A percentile compares a stretch with the other conserved stretches of the same genome.
Conservation (phyloP, 37 sponge, comb jelly and placozoan genomes). For the Agelas oroides region DNA sequence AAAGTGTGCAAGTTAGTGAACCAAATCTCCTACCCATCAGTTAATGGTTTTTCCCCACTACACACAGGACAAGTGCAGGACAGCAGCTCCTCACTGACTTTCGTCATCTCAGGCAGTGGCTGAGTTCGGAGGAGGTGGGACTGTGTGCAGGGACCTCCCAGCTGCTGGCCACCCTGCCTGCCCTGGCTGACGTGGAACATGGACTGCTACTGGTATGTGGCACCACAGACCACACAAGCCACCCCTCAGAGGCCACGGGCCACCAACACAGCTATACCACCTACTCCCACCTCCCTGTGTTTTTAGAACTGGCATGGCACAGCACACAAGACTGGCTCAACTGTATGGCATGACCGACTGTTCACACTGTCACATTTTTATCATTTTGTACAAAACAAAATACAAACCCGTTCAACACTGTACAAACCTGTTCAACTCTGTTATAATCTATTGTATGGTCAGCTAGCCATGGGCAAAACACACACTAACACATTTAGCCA, state of each 20-base stretch:
- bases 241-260: background rate
- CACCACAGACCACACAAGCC: background rate
- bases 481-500: too few relatives aligned
- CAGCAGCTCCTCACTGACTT: conserved; percentile 42
- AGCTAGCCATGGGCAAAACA: too few relatives aligned
- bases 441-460: too few relatives aligned
- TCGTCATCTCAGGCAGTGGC: conserved; percentile 34
- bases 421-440: too few relatives aligned
- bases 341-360: background rate
- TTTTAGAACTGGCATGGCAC: conserved; percentile 10
- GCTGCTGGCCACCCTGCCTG: conserved; percentile 21
- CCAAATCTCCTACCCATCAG: background rate
- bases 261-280: background rate
- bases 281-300: conserved; percentile 8
- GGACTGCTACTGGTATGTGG: conserved; percentile 44
- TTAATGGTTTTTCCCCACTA: background rate
- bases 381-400: too few relatives aligned
- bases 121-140: background rate
- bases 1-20: background rate
- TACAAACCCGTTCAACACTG: too few relatives aligned
- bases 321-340: conserved; percentile 15
- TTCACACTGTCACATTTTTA: background rate
- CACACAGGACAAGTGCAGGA: conserved; percentile 25
- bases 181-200: conserved; percentile 33
- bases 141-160: conserved; percentile 2